A percentile compares a stretch with the other conserved stretches of the same genome.
These are phyloP conservation scores for Drosophila bocki DNA, from an alignment of 1,140 invertebrate genomes.

Conservation along the genomic window DNA sequence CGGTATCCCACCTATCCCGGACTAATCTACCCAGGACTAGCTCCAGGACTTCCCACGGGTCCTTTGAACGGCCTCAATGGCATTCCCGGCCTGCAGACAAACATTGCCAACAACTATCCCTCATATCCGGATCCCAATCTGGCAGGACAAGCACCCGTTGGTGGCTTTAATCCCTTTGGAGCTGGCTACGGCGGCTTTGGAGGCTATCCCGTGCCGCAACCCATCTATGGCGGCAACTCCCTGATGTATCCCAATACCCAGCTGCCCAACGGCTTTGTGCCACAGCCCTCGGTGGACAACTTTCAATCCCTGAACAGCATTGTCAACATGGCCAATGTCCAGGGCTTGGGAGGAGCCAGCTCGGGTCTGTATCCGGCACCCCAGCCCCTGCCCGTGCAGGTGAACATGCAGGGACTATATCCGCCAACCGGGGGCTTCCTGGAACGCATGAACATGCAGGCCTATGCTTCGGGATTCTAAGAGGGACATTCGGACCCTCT, in stretches of 20 bases:
- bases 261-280: slow-evolving; percentile 48
- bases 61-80: slow-evolving; percentile 24
- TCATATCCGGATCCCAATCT: slow-evolving; percentile 47
- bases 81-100: slow-evolving; percentile 37
- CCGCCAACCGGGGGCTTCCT: slow-evolving; percentile 25
- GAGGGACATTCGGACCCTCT: neutral
- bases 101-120: slow-evolving; percentile 56
- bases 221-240: slow-evolving; percentile 14
- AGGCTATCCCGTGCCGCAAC: slow-evolving; percentile 30
- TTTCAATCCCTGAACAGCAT: slow-evolving; percentile 53
- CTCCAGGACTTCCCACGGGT: neutral
- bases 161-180: slow-evolving; percentile 17
- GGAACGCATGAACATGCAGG: slow-evolving; percentile 57
- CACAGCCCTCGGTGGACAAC: slow-evolving; percentile 56
- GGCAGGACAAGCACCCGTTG: neutral
- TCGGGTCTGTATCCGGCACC: slow-evolving; percentile 33
- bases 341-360: slow-evolving; percentile 34
- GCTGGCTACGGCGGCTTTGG: slow-evolving; percentile 7
- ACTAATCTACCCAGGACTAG: slow-evolving; percentile 28
- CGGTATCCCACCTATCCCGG: slow-evolving; percentile 63
- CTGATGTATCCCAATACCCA: slow-evolving; percentile 44
- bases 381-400: slow-evolving; percentile 15
- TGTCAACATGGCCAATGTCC: slow-evolving; percentile 59
- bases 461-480: slow-evolving; percentile 53
- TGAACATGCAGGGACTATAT: slow-evolving; percentile 36